A percentile compares a stretch with the other conserved stretches of the same genome.
Conservation (phyloP, 2,797 vertebrate species). For the Tarsius wallacei region DNA sequence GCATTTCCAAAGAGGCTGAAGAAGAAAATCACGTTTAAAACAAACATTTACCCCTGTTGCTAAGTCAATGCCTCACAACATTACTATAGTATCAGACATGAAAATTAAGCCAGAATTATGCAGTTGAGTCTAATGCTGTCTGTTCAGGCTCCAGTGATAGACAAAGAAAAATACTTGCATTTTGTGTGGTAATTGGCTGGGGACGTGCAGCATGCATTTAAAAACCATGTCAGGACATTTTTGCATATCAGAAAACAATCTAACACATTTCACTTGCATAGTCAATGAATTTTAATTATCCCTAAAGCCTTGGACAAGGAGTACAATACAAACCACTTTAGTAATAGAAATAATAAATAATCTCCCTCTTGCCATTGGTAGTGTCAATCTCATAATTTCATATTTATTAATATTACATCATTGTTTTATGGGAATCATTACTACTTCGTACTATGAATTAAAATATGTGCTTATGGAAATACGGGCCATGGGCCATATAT, state of each 20-base stretch:
- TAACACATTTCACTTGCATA: constrained; percentile 79
- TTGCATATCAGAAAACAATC: constrained; percentile 81
- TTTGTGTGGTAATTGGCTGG: constrained; percentile 70
- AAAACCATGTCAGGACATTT: constrained; percentile 70
- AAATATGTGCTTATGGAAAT: neutral
- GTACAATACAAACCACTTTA: constrained; percentile 26
- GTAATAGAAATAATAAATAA: constrained; percentile 42
- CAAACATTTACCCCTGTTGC: constrained; percentile 72
- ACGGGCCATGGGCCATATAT: neutral
- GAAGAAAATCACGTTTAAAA: constrained; percentile 73
- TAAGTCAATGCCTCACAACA: constrained; percentile 76
- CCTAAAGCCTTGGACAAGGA: constrained; percentile 27
- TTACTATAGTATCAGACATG: constrained; percentile 71
- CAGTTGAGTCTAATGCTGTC: constrained; percentile 55
- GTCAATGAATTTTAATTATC: constrained; percentile 82
- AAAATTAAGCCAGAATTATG: constrained; percentile 79
- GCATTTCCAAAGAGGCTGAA: constrained; percentile 71
- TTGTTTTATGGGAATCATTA: constrained; percentile 53
- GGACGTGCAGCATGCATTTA: constrained; percentile 34
- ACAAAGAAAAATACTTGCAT: constrained; percentile 69
- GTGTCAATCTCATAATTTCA: constrained; percentile 33
- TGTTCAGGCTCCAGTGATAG: constrained; percentile 67
- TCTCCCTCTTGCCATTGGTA: constrained; percentile 40
- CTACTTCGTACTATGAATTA: constrained; percentile 29
- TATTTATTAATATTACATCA: constrained; percentile 70